These are phyloP conservation scores for Sphinx pinastri DNA, from an alignment of 2,888 invertebrate genomes.

Conservation along the genomic window DNA sequence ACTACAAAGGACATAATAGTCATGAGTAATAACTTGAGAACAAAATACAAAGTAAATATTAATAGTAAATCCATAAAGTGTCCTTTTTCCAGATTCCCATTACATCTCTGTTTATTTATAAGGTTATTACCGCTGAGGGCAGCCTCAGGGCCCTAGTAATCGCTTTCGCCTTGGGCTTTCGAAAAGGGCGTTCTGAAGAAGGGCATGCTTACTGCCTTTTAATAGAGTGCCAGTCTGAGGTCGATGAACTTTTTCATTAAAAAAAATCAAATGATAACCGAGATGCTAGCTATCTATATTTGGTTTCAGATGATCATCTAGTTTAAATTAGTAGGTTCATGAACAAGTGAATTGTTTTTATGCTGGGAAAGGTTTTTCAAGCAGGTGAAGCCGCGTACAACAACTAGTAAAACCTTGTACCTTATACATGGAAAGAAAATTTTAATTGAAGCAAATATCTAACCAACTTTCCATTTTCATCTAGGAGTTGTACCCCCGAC, in stretches of 20 bases:
- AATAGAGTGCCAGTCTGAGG: constrained; percentile 56
- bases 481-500: too few species aligned
- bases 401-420: too few species aligned
- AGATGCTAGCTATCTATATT: not conserved
- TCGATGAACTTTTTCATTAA: constrained; percentile 46
- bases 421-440: too few species aligned
- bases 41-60: not conserved
- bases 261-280: not conserved
- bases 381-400: too few species aligned
- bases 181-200: constrained; percentile 44
- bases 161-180: constrained; percentile 60
- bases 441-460: too few species aligned
- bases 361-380: too few species aligned
- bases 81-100: not conserved
- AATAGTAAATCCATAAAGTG: not conserved
- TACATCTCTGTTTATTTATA: constrained; percentile 44
- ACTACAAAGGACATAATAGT: too few species aligned
- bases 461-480: too few species aligned
- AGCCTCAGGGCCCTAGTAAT: constrained; percentile 50
- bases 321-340: too few species aligned
- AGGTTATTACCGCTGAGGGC: constrained; percentile 56
- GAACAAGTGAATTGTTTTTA: too few species aligned
- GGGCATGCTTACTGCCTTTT: constrained; percentile 57
- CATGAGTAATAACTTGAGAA: too few species aligned
- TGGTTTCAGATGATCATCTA: too few species aligned